Base-by-base conservation (phyloP, 2,888 invertebrate species). In the Vanessa cardui region DNA sequence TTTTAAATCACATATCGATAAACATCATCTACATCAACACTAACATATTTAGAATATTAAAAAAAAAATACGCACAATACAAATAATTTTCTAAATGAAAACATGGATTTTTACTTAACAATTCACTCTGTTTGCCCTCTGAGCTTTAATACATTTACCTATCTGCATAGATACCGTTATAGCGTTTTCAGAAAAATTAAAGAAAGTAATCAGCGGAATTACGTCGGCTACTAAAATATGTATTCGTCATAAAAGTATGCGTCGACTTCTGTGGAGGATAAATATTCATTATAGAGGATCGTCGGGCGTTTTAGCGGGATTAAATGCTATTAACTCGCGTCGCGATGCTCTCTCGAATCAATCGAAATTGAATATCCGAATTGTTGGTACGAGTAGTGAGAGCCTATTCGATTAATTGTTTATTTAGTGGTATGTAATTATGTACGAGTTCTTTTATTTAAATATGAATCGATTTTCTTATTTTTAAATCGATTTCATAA, bases 191-290 rank as follows among this genome's bases (percentile, higher is more conserved):
- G 83, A 89, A 87, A 88, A 90, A 92, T 92, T 92, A 91, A 90
- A 90, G 90, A 90, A 91, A 88, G 91, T 88, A 90, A 92, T 92
- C 92, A 92, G 89, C 86, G 85, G 78, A 88, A 92, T 92, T 90
- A 92, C 90, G 85, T 72, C 70, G 82, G 88, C 90, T 90, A 91
- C 91, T 92, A 89, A 92, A 92, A 92, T 91, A 92, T 92, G 92
- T 91, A 92, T 91, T 83, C 90, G 89, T 90, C 90, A 89, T 91
- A 91, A 92, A 92, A 91, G 90, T 92, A 89, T 90, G 87, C 84
- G 84, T 84, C 84, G 85, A 86, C 84, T 88, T 89, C 88, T 87
- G 90, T 86, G 78, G 86, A 81, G 86, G 80, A 92, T 92, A 92
- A 91, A 92, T 91, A 90, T 92, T 92, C 92, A 92, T 92, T 91